A percentile compares a stretch with the other conserved stretches of the same genome.
These are phyloP conservation scores for Drosophila sp. DNA, from an alignment of 1,140 invertebrate genomes.

Conservation along the genomic window DNA sequence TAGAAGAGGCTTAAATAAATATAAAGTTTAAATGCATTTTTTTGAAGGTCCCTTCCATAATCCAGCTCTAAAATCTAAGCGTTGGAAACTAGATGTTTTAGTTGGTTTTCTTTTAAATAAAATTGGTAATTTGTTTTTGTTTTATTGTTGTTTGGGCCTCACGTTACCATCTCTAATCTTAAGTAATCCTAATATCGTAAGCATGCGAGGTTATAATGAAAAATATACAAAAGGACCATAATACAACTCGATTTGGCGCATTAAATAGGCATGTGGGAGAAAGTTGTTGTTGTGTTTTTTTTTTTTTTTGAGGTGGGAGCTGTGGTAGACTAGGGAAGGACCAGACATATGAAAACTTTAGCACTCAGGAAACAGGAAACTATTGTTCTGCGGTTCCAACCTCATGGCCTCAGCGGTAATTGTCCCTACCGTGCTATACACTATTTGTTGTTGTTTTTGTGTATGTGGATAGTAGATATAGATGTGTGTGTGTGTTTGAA, in stretches of 20 bases:
- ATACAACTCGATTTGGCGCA: conserved; percentile 24
- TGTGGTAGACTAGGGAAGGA: neutral
- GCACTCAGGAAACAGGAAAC: conserved; percentile 64
- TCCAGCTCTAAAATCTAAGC: too few relatives aligned
- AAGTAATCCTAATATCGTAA: conserved; percentile 14
- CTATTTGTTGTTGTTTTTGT: conserved; percentile 1
- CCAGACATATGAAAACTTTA: conserved; percentile 62
- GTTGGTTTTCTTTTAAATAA: too few relatives aligned
- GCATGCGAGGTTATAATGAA: conserved; percentile 22
- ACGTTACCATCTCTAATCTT: conserved; percentile 4
- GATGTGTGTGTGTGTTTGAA: conserved; percentile 41
- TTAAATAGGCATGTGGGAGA: conserved; percentile 18
- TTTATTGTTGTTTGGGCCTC: neutral
- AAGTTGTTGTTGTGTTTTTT: neutral
- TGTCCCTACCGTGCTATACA: conserved; percentile 35
- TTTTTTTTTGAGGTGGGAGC: neutral
- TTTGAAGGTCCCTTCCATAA: too few relatives aligned
- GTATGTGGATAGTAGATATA: too few relatives aligned
- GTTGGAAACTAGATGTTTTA: too few relatives aligned
- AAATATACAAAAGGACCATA: conserved; percentile 23
- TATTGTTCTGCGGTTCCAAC: conserved; percentile 57
- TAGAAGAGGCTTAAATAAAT: too few relatives aligned
- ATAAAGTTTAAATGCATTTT: too few relatives aligned
- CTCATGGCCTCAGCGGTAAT: conserved; percentile 51
- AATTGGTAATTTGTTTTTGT: too few relatives aligned